Evolutionary conservation across 2,113 vertebrate species (phyloP), one percentile per base, ranked within the genome.

Genomic region (Ictidomys tridecemlineatus): DNA sequence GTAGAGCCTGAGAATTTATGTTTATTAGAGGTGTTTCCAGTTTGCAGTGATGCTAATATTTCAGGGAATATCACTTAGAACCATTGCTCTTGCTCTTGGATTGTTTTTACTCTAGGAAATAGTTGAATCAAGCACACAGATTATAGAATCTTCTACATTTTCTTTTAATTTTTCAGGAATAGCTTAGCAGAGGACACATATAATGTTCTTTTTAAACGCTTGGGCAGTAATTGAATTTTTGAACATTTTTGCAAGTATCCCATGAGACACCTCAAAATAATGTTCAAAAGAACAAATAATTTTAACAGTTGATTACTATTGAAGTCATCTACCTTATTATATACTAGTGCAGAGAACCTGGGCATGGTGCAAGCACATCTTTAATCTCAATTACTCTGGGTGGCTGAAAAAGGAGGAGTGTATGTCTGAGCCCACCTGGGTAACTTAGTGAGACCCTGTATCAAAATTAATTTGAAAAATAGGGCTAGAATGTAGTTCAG

Each of bases 241-340:
- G 13, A 88, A 67, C 6, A 61, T 12, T 12, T 95, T 85, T 45
- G n/a, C 10, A 51, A 51, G 22, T 65, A 8, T 26, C 42, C 0
- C 51, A 0, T 48, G 11, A 20, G 8, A 4, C 5, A 11, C 20
- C 16, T 5, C 11, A 22, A 53, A 22, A 20, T 58, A 61, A 7
- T 13, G 48, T 42, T 10, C 4, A 8, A 79, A 74, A 56, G 11
- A 39, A 2, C 10, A 95, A 51, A 61, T 53, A 79, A 61, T 92
- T 85, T 34, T 0, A 91, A 39, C 1, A 26, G 20, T 70, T 85
- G 20, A 18, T 77, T 12, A 42, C 58, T 37, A 39, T 37, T 85
- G 8, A 84, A n/a, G 80, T 63, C 34, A 34, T 3, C 9, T 0
- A 56, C 32, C 1, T 72, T 77, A 70, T 90, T 78, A n/a, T 20